These are phyloP conservation scores for Pissodes strobi DNA, from an alignment of 1,140 invertebrate species.

Conservation along the genomic window DNA sequence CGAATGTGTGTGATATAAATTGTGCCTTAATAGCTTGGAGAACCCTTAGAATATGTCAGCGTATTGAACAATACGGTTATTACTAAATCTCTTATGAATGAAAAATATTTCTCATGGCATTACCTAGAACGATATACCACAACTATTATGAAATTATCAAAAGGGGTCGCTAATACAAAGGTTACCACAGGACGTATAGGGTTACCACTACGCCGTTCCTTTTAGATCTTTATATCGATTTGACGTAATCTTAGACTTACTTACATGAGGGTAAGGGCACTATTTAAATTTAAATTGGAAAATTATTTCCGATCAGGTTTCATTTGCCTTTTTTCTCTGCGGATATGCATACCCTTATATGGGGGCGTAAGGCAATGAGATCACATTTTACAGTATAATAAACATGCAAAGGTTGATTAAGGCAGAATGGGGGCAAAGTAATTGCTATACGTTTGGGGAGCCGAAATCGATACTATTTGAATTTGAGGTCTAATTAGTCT, in stretches of 20 bases:
- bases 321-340: conserved; percentile 23
- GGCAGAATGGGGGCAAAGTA: conserved; percentile 1
- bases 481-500: too few relatives aligned
- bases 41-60: too few relatives aligned
- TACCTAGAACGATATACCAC: too few relatives aligned
- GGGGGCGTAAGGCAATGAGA: conserved; percentile 21
- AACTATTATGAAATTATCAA: conserved; percentile 1
- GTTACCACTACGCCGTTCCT: conserved; percentile 14
- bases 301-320: conserved; percentile 36
- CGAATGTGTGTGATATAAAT: too few relatives aligned
- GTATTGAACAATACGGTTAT: too few relatives aligned
- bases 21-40: too few relatives aligned
- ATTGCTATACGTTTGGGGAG: background rate
- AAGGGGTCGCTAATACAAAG: conserved; percentile 18
- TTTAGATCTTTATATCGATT: conserved; percentile 14
- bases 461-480: background rate
- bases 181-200: conserved; percentile 26
- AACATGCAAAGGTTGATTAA: conserved; percentile 26
- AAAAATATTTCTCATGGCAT: too few relatives aligned
- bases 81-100: too few relatives aligned
- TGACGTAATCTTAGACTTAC: conserved; percentile 30
- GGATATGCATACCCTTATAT: conserved; percentile 28
- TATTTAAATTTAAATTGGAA: conserved; percentile 36
- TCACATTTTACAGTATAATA: conserved; percentile 22
- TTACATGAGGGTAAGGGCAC: conserved; percentile 30